Evolutionary conservation across 2,888 invertebrate genomes (phyloP), one percentile per base, ranked within the genome.

Genomic region (Rhimphoctona megacephalus): DNA sequence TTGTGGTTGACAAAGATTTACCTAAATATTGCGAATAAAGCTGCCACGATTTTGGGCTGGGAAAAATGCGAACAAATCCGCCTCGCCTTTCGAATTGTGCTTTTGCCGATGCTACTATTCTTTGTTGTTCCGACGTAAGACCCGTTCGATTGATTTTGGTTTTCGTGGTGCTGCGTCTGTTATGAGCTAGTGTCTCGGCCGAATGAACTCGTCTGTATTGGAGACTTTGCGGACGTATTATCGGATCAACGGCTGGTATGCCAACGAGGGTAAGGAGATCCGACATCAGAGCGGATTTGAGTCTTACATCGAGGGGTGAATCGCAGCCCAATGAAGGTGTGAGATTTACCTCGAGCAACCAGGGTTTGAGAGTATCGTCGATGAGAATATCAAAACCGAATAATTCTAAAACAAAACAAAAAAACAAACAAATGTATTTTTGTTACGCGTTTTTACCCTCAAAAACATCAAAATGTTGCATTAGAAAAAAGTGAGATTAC

Each of bases 381-480:
- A 99, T 96, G 72, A 99, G 95, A 90, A 99, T 98, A 94, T 99
- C 99, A 94, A 99, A 99, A 36, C 99, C 99, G 93, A 98, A 99
- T 54, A 99, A 94, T 94, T 98, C 98, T 97, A 9, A 36, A 36
- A 95, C 33, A 95, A 95, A 79, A 25, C 36, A 72, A n/a, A 73
- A 39, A 69, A 57, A 57, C 3, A 33, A 49, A 74, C 1, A 66
- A 5, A 22, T 52, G 52, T 36, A 19, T 49, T n/a, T n/a, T 19
- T 1, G 17, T 43, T 11, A 43, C 9, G 11, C 43, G 8, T 43
- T 2, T 11, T 43, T 8, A 8, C 8, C 43, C 11, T 14, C n/a
- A 17, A 25, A 85, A 69, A 19, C 36, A 22, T 19, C n/a, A n/a
- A n/a, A n/a, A n/a, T n/a, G n/a, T n/a, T n/a, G n/a, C n/a, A n/a